Percentiles rank a stretch among this genome's conserved stretches.
Conservation (phyloP, 2,888 invertebrate genomes). For the Drosophila ezoana region DNA sequence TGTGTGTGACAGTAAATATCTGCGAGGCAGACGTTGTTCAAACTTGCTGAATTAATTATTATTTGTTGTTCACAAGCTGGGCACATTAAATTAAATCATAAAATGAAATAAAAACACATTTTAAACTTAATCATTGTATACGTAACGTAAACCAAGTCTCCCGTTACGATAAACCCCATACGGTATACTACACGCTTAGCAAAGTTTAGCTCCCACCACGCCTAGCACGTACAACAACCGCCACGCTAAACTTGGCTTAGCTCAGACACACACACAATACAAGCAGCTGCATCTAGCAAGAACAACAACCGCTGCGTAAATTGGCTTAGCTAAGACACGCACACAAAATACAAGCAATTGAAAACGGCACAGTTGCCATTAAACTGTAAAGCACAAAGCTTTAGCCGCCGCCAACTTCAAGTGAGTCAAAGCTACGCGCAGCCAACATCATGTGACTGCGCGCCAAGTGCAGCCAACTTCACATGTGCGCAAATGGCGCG, state of each 20-base stretch:
- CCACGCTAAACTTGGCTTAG: constrained; percentile 1
- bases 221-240: constrained; percentile 8
- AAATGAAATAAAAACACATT: no score
- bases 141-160: not conserved
- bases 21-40: constrained; percentile 24
- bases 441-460: constrained; percentile 20
- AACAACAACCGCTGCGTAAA: not conserved
- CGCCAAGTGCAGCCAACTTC: constrained; percentile 19
- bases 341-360: no score
- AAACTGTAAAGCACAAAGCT: constrained; percentile 23
- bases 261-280: constrained; percentile 14
- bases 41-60: no score
- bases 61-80: no score
- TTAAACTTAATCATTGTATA: no score
- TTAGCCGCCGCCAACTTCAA: constrained; percentile 15
- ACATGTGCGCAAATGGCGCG: not conserved
- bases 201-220: not conserved
- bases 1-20: constrained; percentile 26
- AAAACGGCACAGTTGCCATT: not conserved
- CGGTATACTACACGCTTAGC: constrained; percentile 1
- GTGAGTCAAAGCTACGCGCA: constrained; percentile 7
- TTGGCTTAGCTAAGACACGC: constrained; percentile 27
- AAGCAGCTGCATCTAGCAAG: not conserved
- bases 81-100: no score
- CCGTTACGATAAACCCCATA: not conserved